phyloP scores from a whole-genome alignment of 2,888 invertebrate genomes.

The Limnephilus rhombicus region DNA sequence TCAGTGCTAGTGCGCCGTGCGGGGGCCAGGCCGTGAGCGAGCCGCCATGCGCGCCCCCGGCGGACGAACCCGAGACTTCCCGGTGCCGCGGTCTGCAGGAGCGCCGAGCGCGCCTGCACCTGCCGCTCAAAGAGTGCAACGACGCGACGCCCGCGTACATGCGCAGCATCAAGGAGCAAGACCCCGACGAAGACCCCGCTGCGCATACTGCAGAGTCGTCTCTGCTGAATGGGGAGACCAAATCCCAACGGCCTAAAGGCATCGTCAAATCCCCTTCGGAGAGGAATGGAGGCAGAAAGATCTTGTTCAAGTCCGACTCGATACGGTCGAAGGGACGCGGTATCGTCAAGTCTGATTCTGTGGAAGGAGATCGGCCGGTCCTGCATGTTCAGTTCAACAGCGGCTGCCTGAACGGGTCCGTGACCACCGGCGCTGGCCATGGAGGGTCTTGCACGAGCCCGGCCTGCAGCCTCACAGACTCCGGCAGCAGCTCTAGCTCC shows the following conservation, averaged over 20 bases:
- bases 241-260: constrained; percentile 65
- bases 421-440: constrained; percentile 66
- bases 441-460: constrained; percentile 70
- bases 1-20: constrained; percentile 46
- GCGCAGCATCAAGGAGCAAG: constrained; percentile 59
- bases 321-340: constrained; percentile 67
- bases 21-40: constrained; percentile 53
- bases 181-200: constrained; percentile 48
- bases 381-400: constrained; percentile 81
- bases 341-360: constrained; percentile 68
- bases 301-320: constrained; percentile 68
- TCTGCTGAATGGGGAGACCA: constrained; percentile 26
- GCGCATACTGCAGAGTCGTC: not conserved
- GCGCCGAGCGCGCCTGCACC: constrained; percentile 53
- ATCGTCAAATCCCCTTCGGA: constrained; percentile 68
- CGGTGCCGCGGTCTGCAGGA: constrained; percentile 68
- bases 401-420: constrained; percentile 69
- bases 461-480: constrained; percentile 71
- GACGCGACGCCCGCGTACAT: constrained; percentile 49
- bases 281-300: constrained; percentile 43
- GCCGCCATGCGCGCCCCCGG: constrained; percentile 67
- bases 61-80: constrained; percentile 71
- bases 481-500: constrained; percentile 76
- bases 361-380: constrained; percentile 70
- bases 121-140: constrained; percentile 52